phyloP scores from a whole-genome alignment of 2,888 invertebrate genomes.

The Hyposoter didymator region DNA sequence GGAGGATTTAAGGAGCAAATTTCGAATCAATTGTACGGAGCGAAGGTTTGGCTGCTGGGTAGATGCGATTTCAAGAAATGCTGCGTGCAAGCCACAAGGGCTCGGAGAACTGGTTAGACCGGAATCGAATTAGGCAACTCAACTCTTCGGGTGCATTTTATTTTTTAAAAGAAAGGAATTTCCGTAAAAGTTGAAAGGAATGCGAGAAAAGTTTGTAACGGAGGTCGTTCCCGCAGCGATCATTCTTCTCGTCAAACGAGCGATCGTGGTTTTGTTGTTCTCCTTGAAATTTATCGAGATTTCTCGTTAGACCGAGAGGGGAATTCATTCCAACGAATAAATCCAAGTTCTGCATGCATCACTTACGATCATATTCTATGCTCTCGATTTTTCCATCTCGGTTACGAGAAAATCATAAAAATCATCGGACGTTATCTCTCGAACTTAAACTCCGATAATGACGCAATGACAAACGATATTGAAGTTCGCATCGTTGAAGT shows the following conservation, averaged over 20 bases:
- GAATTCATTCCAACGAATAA: constrained; percentile 10
- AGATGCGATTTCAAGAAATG: neutral
- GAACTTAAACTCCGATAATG: neutral
- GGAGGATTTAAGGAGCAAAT: neutral
- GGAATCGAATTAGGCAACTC: neutral
- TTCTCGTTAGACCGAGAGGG: constrained; percentile 3
- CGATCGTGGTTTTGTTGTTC: constrained; percentile 39
- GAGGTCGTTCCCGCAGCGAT: constrained; percentile 17
- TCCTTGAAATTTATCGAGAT: constrained; percentile 53
- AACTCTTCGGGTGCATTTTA: constrained; percentile 1
- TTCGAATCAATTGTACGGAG: neutral
- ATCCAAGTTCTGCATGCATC: neutral
- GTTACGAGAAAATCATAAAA: neutral
- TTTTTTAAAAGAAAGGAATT: constrained; percentile 13
- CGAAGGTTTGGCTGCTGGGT: neutral
- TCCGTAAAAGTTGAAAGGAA: constrained; percentile 7
- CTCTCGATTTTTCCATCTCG: neutral
- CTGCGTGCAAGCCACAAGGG: neutral
- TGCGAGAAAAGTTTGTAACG: constrained; percentile 9
- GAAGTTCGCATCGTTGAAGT: no score
- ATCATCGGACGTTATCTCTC: constrained; percentile 4
- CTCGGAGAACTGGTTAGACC: constrained; percentile 41
- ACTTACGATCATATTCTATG: neutral
- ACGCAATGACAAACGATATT: no score
- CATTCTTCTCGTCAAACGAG: constrained; percentile 4